phyloP scores from a whole-genome alignment of 2,797 vertebrate species.

The Coluber constrictor region DNA sequence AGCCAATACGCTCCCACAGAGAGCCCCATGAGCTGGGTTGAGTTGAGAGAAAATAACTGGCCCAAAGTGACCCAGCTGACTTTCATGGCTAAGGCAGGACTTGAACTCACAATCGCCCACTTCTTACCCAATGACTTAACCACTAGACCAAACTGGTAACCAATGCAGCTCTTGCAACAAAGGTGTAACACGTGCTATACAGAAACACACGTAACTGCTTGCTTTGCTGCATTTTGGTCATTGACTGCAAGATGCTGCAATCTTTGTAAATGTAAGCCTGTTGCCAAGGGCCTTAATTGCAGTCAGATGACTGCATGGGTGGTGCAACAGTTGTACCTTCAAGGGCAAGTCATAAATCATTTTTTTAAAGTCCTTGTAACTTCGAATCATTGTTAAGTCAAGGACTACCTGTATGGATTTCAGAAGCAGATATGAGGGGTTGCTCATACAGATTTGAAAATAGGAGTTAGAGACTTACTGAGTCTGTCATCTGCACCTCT shows the following conservation, averaged over 20 bases:
- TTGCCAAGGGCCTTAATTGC: not conserved
- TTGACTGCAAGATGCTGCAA: not conserved
- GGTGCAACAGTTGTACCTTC: not conserved
- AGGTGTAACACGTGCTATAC: not conserved
- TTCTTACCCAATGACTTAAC: not conserved
- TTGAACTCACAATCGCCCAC: not conserved
- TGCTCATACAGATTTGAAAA: not conserved
- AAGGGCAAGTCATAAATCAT: not conserved
- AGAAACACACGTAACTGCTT: not conserved
- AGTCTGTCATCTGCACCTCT: too few species aligned
- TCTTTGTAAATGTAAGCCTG: not conserved
- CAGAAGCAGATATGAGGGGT: not conserved
- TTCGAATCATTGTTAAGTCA: not conserved
- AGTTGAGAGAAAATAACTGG: not conserved
- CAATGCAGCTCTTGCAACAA: not conserved
- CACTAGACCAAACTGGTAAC: not conserved
- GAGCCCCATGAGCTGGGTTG: not conserved
- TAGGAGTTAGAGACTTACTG: not conserved
- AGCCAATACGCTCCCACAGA: not conserved
- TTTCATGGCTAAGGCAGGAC: not conserved
- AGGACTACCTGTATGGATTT: not conserved
- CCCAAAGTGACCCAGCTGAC: too few species aligned
- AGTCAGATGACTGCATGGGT: not conserved
- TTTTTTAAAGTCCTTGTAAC: not conserved
- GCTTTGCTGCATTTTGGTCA: not conserved